Evolutionary conservation across 2,888 invertebrate species (phyloP).

Genomic region (Alentia gelatinosa): DNA sequence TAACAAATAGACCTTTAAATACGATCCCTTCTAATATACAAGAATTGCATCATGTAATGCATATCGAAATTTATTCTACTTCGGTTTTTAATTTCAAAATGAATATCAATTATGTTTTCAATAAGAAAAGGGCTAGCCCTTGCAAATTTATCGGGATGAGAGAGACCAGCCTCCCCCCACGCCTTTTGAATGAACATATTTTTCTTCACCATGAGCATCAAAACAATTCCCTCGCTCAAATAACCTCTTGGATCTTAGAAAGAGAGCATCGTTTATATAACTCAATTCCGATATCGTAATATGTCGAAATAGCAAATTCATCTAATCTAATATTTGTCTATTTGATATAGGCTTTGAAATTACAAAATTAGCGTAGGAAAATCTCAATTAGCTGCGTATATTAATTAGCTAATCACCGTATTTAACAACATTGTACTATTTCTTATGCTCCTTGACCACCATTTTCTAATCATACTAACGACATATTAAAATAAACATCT

Average conservation of each 20-base stretch:
- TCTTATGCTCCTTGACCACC: no score
- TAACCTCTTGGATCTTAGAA: neutral
- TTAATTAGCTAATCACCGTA: no score
- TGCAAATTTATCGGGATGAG: neutral
- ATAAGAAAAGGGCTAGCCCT: neutral
- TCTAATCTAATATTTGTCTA: neutral
- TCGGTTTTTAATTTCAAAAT: no score
- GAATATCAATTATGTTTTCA: neutral
- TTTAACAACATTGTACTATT: neutral
- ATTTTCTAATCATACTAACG: no score
- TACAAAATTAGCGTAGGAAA: no score
- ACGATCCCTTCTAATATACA: no score
- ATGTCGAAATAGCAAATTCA: neutral
- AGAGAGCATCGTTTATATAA: neutral
- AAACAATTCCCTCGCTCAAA: neutral
- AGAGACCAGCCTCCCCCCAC: neutral
- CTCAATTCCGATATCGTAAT: neutral
- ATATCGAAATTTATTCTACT: no score
- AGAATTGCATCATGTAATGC: no score
- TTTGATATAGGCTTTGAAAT: neutral
- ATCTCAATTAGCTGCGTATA: no score
- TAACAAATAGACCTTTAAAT: no score
- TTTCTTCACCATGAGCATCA: neutral
- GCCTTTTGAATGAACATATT: neutral
- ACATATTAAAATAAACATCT: no score